These are phyloP conservation scores for Etheostoma spectabile DNA, from an alignment of 2,113 vertebrate species.

Conservation along the genomic window DNA sequence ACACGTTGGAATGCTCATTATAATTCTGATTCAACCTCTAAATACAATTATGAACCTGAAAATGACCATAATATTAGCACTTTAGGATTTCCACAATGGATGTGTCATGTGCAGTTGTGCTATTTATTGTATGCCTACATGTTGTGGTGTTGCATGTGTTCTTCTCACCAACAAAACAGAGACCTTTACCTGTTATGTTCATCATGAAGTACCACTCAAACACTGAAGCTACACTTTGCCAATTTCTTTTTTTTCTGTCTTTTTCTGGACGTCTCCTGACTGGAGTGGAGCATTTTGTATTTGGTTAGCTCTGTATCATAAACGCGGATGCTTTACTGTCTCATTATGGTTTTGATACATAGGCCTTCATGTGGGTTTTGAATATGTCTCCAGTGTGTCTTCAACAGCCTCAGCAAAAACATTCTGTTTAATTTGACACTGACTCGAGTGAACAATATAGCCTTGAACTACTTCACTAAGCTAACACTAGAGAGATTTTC, in stretches of 20 bases:
- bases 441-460: not conserved
- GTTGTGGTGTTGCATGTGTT: not conserved
- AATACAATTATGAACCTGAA: too few relatives aligned
- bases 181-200: not conserved
- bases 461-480: not conserved
- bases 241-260: not conserved
- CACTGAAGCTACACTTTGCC: not conserved
- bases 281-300: not conserved
- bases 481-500: not conserved
- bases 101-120: not conserved
- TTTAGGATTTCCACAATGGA: not conserved
- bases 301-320: not conserved
- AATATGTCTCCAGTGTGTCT: constrained; percentile 13
- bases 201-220: not conserved
- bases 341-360: not conserved
- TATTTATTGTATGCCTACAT: too few relatives aligned
- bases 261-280: not conserved
- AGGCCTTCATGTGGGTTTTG: not conserved
- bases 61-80: too few relatives aligned
- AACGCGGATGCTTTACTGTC: not conserved
- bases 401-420: not conserved
- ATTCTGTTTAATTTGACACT: not conserved
- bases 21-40: too few relatives aligned
- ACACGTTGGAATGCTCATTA: too few relatives aligned
- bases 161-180: not conserved